Evolutionary conservation across 2,888 invertebrate species (phyloP), one percentile per base, ranked within the genome.

Genomic region (Lycia hirtaria): DNA sequence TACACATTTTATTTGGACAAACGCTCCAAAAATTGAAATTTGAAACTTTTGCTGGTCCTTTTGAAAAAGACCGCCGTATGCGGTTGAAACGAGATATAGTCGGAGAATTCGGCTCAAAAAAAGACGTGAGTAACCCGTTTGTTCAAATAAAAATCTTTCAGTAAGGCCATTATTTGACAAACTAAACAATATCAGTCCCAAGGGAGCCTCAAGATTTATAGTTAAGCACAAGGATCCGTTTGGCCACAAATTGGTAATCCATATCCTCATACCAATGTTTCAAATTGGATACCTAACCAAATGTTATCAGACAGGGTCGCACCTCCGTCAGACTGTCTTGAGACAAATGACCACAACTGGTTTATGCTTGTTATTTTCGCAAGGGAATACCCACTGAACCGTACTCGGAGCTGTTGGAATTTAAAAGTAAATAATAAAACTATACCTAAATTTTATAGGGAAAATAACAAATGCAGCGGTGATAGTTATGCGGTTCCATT

Each of bases 311-410:
- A 40, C 35, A 12, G 65, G 60, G 62, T 49, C 58, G 60, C 55
- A 60, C 62, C 64, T 64, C 56, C 57, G 65, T 62, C 57, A 58
- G 60, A 43, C 48, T 60, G 59, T 68, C 64, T 64, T 17, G 55
- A 49, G 43, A 45, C 51, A 62, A 59, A 58, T 59, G 57, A 63
- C 63, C 65, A 60, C 67, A 64, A 41, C 62, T 24, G 40, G 41
- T 55, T 33, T 45, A 40, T 15, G 37, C 22, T 43, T 28, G 41
- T 53, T 45, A 32, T 43, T 43, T 26, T 19, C 14, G 51, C 32
- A 41, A 12, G 26, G 19, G 28, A n/a, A 48, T 53, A 55, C 40
- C 41, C 54, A 32, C 47, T 14, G 14, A 37, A 26, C 9, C 3
- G 10, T 9, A 15, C 17, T 5, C 17, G 10, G 5, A 41, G 5